Evolutionary conservation across 2,797 vertebrate species (phyloP).

Genomic region (Sebastes elongatus): DNA sequence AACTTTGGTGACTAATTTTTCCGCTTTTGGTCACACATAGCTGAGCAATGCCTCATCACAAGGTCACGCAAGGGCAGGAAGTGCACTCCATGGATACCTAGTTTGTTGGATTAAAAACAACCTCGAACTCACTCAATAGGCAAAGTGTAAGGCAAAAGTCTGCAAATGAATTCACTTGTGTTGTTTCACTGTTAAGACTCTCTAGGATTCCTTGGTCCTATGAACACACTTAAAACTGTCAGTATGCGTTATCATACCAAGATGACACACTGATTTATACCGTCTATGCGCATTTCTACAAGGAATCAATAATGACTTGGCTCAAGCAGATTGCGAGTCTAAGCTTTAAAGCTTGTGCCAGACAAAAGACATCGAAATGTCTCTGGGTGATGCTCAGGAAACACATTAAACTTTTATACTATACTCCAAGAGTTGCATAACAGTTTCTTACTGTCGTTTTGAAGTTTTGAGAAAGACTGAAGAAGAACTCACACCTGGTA

Average conservation of each 20-base stretch:
- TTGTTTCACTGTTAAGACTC: background rate
- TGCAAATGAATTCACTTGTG: background rate
- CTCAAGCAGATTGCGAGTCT: background rate
- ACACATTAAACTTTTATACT: background rate
- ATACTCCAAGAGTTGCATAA: background rate
- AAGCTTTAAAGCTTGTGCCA: background rate
- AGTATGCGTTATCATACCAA: background rate
- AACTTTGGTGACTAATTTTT: constrained; percentile 17
- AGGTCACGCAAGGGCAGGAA: background rate
- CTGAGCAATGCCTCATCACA: background rate
- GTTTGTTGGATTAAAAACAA: background rate
- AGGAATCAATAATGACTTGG: background rate
- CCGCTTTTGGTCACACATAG: background rate
- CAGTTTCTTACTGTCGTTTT: background rate
- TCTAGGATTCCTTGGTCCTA: background rate
- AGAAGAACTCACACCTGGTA: background rate
- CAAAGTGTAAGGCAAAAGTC: background rate
- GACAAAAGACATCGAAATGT: background rate
- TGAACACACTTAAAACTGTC: background rate
- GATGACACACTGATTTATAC: background rate
- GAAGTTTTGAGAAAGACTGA: background rate
- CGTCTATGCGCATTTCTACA: background rate
- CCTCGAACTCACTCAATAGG: background rate
- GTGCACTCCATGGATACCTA: background rate
- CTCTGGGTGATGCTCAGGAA: background rate